Evolutionary conservation across 2,797 vertebrate species (phyloP).

Genomic region (Trematomus bernacchii): DNA sequence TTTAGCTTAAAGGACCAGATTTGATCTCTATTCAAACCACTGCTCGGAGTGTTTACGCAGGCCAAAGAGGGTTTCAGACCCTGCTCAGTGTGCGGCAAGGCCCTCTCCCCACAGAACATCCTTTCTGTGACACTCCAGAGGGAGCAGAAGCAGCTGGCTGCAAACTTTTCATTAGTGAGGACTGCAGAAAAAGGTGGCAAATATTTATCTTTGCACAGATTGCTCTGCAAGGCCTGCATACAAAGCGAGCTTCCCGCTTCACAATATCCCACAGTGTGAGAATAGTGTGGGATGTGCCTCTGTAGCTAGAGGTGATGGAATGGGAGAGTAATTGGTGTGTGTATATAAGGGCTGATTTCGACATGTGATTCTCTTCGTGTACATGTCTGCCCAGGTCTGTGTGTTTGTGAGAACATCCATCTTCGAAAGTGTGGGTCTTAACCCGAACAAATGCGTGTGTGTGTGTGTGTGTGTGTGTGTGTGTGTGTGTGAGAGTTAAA

Average conservation of each 20-base stretch:
- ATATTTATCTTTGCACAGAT: conserved; percentile 83
- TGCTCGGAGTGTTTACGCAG: conserved; percentile 51
- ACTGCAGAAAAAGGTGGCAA: conserved; percentile 76
- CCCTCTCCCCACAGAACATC: conserved; percentile 31
- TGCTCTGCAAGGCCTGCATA: conserved; percentile 68
- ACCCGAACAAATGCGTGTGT: conserved; percentile 9
- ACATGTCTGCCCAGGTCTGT: conserved; percentile 14
- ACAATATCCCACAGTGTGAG: conserved; percentile 54
- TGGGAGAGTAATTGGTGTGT: conserved; percentile 38
- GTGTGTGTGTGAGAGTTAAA: conserved; percentile 33
- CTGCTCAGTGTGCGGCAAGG: conserved; percentile 33
- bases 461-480: conserved; percentile 27
- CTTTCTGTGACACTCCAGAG: conserved; percentile 44
- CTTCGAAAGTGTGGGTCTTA: conserved; percentile 29
- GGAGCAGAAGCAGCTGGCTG: conserved; percentile 67
- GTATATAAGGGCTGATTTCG: conserved; percentile 30
- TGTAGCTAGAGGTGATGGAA: conserved; percentile 47
- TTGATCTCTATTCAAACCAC: conserved; percentile 55
- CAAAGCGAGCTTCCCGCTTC: conserved; percentile 64
- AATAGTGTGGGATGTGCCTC: conserved; percentile 49
- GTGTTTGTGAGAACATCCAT: conserved; percentile 37
- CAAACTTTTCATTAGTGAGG: conserved; percentile 77
- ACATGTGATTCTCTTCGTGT: conserved; percentile 23
- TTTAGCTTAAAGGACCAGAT: conserved; percentile 25
- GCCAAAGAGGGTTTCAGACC: conserved; percentile 49